A percentile compares a stretch with the other conserved stretches of the same genome.
Evolutionary conservation across 2,113 vertebrate genomes (phyloP).

Genomic region (Archilochus colubris): DNA sequence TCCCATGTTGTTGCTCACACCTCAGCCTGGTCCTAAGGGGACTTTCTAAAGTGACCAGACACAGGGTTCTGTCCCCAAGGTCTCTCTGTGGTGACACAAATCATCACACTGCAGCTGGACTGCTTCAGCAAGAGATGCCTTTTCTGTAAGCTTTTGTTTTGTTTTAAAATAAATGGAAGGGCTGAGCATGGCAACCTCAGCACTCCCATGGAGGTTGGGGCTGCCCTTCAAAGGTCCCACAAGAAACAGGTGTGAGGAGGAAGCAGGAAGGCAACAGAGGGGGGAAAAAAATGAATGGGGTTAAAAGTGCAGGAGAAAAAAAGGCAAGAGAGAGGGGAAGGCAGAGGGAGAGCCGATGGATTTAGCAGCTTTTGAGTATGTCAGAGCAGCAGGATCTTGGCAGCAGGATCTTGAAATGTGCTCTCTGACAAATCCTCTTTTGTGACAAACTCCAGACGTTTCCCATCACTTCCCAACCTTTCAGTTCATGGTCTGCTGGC

Average conservation of each 20-base stretch:
- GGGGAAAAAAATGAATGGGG: not conserved
- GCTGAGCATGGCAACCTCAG: not conserved
- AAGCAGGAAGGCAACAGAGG: not conserved
- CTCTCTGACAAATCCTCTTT: slow-evolving; percentile 44
- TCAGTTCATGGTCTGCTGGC: slow-evolving; percentile 24
- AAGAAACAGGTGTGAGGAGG: not conserved
- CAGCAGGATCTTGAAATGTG: not conserved
- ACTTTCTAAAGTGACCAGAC: not conserved
- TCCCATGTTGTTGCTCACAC: not conserved
- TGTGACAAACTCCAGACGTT: slow-evolving; percentile 43
- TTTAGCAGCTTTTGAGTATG: not conserved
- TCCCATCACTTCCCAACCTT: slow-evolving; percentile 38
- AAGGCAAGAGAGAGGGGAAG: not conserved
- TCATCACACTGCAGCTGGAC: not conserved
- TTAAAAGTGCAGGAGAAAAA: slow-evolving; percentile 24
- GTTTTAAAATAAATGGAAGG: not conserved
- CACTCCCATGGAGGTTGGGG: accelerated
- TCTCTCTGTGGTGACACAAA: not conserved
- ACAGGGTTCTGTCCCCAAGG: not conserved
- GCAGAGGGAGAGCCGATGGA: not conserved
- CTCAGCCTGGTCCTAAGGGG: not conserved
- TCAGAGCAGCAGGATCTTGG: slow-evolving; percentile 46
- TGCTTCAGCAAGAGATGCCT: not conserved
- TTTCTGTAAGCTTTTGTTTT: not conserved
- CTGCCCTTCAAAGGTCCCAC: not conserved